A percentile compares a stretch with the other conserved stretches of the same genome.
Conservation (phyloP, 2,888 invertebrate species). For the Archips xylosteana region DNA sequence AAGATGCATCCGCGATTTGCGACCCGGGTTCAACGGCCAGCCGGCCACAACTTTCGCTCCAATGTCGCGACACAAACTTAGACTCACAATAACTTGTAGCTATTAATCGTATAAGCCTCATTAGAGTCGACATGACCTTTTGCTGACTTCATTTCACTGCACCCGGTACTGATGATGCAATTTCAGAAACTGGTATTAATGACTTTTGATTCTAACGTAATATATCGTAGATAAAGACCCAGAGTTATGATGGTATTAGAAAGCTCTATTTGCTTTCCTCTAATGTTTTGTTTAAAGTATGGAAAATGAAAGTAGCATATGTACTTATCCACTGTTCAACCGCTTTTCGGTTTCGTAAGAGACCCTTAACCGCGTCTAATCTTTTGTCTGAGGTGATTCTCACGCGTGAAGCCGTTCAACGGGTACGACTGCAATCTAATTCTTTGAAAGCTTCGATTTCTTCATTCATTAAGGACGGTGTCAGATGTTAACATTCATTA, state of each 20-base stretch:
- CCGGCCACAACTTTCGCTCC: conserved; percentile 72
- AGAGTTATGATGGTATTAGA: not conserved
- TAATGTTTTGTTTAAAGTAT: not conserved
- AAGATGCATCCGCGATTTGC: conserved; percentile 63
- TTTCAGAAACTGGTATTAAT: conserved; percentile 24
- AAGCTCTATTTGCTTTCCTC: not conserved
- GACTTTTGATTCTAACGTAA: conserved; percentile 21
- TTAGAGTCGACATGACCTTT: conserved; percentile 48
- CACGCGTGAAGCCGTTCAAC: conserved; percentile 13
- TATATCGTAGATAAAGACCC: not conserved
- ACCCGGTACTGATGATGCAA: conserved; percentile 37
- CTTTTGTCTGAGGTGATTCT: conserved; percentile 26
- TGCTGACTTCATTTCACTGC: conserved; percentile 44
- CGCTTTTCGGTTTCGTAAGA: conserved; percentile 24
- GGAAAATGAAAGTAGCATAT: conserved; percentile 24
- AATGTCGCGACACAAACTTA: conserved; percentile 45
- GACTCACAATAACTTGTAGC: conserved; percentile 34
- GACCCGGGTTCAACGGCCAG: conserved; percentile 66
- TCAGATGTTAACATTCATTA: conserved; percentile 26
- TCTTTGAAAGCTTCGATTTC: conserved; percentile 18
- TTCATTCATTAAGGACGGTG: conserved; percentile 12
- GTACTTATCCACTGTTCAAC: not conserved
- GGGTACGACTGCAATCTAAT: conserved; percentile 21
- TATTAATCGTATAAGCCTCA: conserved; percentile 45
- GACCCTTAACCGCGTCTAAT: conserved; percentile 23